Conservation (phyloP, 1,140 invertebrate species). For the Tetragonula clypearis region DNA sequence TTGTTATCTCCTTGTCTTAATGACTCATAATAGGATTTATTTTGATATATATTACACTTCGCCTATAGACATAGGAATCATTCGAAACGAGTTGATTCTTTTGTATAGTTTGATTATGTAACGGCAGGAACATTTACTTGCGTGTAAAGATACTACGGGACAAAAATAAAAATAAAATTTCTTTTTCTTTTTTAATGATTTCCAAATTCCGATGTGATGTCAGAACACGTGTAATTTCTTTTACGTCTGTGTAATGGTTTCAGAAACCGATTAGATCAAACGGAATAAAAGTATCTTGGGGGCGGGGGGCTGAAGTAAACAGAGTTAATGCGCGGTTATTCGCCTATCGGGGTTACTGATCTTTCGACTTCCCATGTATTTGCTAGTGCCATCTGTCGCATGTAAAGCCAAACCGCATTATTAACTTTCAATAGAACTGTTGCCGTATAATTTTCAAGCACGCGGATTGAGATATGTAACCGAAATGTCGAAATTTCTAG, state of each 20-base stretch:
- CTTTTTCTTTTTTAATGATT: background rate
- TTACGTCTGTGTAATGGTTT: background rate
- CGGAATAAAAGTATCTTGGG: slow-evolving; percentile 66
- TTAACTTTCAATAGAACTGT: slow-evolving; percentile 40
- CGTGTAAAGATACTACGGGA: background rate
- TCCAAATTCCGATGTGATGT: no score
- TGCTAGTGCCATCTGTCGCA: slow-evolving; percentile 76
- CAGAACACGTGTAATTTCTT: background rate
- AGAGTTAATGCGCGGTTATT: slow-evolving; percentile 72
- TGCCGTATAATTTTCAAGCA: slow-evolving; percentile 25
- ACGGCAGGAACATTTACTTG: background rate
- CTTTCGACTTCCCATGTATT: slow-evolving; percentile 75
- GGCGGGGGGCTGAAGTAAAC: slow-evolving; percentile 63
- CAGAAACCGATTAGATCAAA: background rate
- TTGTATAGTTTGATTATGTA: background rate
- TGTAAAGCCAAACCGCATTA: slow-evolving; percentile 63
- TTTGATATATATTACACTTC: background rate
- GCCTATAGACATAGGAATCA: background rate
- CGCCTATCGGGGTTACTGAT: slow-evolving; percentile 78
- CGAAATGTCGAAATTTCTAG: background rate
- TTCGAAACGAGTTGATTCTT: background rate
- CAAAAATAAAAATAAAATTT: background rate
- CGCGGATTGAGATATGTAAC: slow-evolving; percentile 13
- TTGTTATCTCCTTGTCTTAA: background rate
- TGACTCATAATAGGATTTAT: background rate